Percentiles rank a stretch among this genome's conserved stretches.
phyloP scores from a whole-genome alignment of 2,888 invertebrate species.

The Lydus trimaculatus region DNA sequence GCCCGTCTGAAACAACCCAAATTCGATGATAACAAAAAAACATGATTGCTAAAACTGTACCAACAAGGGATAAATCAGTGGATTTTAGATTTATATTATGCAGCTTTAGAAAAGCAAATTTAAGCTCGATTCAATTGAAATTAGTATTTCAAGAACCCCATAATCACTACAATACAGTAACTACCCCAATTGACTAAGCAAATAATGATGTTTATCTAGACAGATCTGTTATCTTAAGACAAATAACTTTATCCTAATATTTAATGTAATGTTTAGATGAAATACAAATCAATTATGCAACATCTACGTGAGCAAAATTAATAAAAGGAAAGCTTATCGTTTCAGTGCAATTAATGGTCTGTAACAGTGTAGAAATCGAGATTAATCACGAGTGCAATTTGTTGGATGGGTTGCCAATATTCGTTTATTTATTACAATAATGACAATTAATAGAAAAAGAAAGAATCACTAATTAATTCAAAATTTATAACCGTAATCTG shows the following conservation, averaged over 20 bases:
- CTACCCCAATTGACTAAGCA: background rate
- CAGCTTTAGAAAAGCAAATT: background rate
- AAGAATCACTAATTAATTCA: background rate
- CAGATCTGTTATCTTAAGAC: background rate
- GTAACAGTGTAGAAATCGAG: constrained; percentile 1
- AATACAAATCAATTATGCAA: background rate
- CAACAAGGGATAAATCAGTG: background rate
- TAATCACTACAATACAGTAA: too few species aligned
- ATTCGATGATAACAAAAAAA: too few species aligned
- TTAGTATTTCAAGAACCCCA: too few species aligned
- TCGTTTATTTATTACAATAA: background rate
- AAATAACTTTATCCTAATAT: background rate
- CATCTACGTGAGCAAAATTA: background rate
- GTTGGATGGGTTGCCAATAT: background rate
- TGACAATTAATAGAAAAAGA: background rate
- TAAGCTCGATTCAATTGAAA: too few species aligned
- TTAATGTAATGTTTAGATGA: background rate
- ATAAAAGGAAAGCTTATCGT: background rate
- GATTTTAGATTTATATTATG: background rate
- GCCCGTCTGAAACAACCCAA: too few species aligned
- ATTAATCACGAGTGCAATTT: constrained; percentile 7
- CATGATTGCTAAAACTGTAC: background rate
- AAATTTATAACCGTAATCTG: background rate
- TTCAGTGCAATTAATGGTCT: background rate
- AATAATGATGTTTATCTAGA: background rate